phyloP scores from a whole-genome alignment of 2,113 vertebrate species.

The Shinisaurus crocodilurus region DNA sequence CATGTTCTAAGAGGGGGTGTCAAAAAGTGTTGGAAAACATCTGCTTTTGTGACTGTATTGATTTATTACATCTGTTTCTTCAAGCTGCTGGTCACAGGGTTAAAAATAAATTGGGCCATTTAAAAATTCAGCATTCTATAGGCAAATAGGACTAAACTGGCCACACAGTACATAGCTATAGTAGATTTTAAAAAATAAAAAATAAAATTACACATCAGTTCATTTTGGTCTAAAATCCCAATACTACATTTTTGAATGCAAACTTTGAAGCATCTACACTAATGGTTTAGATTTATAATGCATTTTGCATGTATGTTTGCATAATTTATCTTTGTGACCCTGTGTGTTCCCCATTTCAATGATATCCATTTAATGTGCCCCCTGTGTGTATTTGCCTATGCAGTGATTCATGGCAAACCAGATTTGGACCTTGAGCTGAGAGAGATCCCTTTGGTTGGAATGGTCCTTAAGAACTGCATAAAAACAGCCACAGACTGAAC shows the following conservation, averaged over 20 bases:
- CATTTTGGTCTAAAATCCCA: background rate
- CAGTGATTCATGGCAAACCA: background rate
- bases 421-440: background rate
- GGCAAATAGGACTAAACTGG: background rate
- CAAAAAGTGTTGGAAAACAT: background rate
- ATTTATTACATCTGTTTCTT: background rate
- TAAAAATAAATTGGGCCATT: background rate
- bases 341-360: background rate
- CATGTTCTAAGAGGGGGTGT: accelerated
- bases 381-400: background rate
- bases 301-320: background rate
- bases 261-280: too few species aligned
- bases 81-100: background rate
- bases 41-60: background rate
- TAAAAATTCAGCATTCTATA: background rate
- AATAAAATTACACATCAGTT: background rate
- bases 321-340: background rate
- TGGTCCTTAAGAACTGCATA: background rate
- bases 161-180: background rate
- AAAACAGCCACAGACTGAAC: constrained; percentile 1
- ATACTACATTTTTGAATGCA: background rate
- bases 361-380: background rate
- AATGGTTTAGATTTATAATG: background rate
- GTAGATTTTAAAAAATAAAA: background rate
- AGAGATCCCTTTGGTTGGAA: constrained; percentile 8